Evolutionary conservation across 2,888 invertebrate species (phyloP).

Genomic region (Aplocera efformata): DNA sequence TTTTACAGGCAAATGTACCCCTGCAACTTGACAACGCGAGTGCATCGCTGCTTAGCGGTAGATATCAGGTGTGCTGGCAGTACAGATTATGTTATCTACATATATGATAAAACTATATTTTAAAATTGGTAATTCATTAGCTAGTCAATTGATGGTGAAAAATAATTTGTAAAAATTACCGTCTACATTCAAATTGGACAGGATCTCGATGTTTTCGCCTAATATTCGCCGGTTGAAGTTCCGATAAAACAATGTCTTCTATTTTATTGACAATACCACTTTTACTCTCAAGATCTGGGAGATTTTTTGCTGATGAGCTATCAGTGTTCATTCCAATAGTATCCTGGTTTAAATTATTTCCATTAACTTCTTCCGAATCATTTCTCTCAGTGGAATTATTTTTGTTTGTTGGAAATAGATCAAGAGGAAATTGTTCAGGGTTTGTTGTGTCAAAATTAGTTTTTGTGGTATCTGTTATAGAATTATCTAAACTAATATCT

Average conservation of each 20-base stretch:
- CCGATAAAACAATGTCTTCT: constrained; percentile 44
- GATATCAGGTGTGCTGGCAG: no score
- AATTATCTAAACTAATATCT: not conserved
- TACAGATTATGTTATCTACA: no score
- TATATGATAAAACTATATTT: no score
- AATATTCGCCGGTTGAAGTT: constrained; percentile 56
- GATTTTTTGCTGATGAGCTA: constrained; percentile 26
- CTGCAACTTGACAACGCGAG: no score
- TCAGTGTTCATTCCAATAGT: constrained; percentile 11
- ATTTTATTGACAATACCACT: constrained; percentile 36
- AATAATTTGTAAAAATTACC: constrained; percentile 41
- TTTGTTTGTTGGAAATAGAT: constrained; percentile 28
- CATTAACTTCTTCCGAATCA: constrained; percentile 3
- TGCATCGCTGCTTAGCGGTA: no score
- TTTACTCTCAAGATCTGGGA: constrained; percentile 34
- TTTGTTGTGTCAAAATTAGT: constrained; percentile 22
- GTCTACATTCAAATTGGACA: constrained; percentile 63
- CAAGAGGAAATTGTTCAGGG: constrained; percentile 33
- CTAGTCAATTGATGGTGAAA: not conserved
- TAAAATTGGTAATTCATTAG: no score
- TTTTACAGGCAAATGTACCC: no score
- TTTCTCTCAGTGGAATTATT: constrained; percentile 17
- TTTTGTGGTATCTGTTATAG: not conserved
- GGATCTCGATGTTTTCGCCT: constrained; percentile 52
- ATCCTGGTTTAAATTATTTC: constrained; percentile 12